A percentile compares a stretch with the other conserved stretches of the same genome.
These are phyloP conservation scores for Dendrolimus houi DNA, from an alignment of 2,888 invertebrate species.

Conservation along the genomic window DNA sequence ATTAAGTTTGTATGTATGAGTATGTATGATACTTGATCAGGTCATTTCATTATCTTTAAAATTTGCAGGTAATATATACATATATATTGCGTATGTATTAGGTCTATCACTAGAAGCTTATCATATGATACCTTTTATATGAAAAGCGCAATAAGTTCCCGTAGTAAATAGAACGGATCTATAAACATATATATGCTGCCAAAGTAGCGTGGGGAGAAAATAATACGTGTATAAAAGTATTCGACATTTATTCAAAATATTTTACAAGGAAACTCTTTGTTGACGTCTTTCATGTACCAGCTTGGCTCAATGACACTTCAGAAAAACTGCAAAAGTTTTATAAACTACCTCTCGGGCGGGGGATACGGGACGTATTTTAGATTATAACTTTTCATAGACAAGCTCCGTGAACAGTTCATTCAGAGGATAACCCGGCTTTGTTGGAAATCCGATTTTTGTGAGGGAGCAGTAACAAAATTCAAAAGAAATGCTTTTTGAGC, in stretches of 20 bases:
- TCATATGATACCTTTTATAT: too few species aligned
- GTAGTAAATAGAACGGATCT: too few species aligned
- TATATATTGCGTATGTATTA: too few species aligned
- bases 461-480: slow-evolving; percentile 7
- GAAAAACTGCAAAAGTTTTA: slow-evolving; percentile 32
- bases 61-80: too few species aligned
- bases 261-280: slow-evolving; percentile 19
- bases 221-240: slow-evolving; percentile 12
- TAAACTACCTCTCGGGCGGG: slow-evolving; percentile 20
- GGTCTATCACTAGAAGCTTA: too few species aligned
- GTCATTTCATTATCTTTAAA: too few species aligned
- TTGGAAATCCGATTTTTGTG: not conserved
- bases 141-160: too few species aligned
- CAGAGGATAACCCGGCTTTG: not conserved
- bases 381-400: slow-evolving; percentile 25
- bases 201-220: too few species aligned
- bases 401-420: slow-evolving; percentile 13
- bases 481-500: slow-evolving; percentile 7
- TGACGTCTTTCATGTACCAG: slow-evolving; percentile 27
- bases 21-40: too few species aligned
- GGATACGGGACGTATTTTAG: slow-evolving; percentile 17
- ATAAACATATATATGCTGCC: too few species aligned
- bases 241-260: slow-evolving; percentile 21
- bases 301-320: slow-evolving; percentile 34
- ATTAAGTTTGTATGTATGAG: too few species aligned